Base-by-base conservation (phyloP, 2,113 vertebrate species). In the Pachycephala philippinensis region DNA sequence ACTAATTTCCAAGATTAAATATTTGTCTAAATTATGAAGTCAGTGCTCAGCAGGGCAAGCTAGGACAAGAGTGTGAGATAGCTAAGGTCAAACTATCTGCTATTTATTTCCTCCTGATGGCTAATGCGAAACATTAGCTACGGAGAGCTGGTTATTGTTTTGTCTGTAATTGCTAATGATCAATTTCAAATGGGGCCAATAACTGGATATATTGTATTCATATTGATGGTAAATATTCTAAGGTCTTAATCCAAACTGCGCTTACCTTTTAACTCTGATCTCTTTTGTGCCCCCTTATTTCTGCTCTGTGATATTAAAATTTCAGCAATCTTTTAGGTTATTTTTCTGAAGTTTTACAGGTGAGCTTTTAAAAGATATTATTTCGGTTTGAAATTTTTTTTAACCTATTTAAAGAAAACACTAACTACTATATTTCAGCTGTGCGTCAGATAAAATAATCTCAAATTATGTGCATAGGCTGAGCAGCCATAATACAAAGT, bases 1-100 rank as follows among this genome's bases (percentile, higher is more conserved):
- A 54, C 15, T 93, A 2, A 91, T 93, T 97, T 93, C 23, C 68
- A 69, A 72, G 63, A 80, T 84, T 57, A 95, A 97, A 87, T 97
- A 64, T 77, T 89, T 69, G 31, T 72, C 50, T 57, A 47, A 91
- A 90, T 91, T 57, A 66, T 22, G 30, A 90, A 97, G 53, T 35
- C 37, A 66, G 35, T 23, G 28, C 54, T 95, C 52, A 81, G 49
- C 27, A 86, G 28, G 22, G 31, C 33, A 70, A 89, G 65, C 21
- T 61, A 35, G 53, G 60, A 93, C 50, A 84, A 54, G 49, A 24
- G 1, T 80, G 40, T 74, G 49, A 88, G 24, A 60, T 28, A 64
- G 28, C 8, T n/a, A 44, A 81, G 28, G 56, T 91, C 60, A 83
- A 57, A 44, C 27, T 44, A 37, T 45, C 33, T 84, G 42, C 52